phyloP scores from a whole-genome alignment of 2,888 invertebrate genomes.

The Gastrophysa polygoni region DNA sequence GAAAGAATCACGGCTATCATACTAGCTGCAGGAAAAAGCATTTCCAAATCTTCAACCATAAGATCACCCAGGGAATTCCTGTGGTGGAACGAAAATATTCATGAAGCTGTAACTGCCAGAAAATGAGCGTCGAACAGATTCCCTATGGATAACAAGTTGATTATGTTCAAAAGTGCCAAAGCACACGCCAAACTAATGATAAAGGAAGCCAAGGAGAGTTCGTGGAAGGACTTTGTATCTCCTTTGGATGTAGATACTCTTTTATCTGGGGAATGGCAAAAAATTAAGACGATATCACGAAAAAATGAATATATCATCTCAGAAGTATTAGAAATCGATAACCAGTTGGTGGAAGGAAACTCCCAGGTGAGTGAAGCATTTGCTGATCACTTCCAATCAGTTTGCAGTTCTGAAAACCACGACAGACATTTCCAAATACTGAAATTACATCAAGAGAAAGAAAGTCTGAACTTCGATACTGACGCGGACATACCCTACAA shows the following conservation, averaged over 20 bases:
- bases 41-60: neutral
- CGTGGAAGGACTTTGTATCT: slow-evolving; percentile 1
- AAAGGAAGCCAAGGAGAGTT: neutral
- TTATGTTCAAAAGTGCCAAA: neutral
- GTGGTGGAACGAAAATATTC: neutral
- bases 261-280: neutral
- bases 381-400: no score
- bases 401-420: no score
- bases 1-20: neutral
- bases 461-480: no score
- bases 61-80: neutral
- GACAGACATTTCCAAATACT: neutral
- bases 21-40: no score
- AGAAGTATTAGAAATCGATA: neutral
- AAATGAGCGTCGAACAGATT: neutral
- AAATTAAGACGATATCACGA: neutral
- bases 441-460: neutral
- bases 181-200: no score
- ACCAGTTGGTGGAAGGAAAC: neutral
- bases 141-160: no score
- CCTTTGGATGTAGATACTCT: neutral
- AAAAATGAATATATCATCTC: neutral
- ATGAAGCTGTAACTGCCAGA: neutral
- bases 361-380: no score
- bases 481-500: neutral